A percentile compares a stretch with the other conserved stretches of the same genome.
phyloP scores from a whole-genome alignment of 2,797 vertebrate species.

The Sparus aurata region DNA sequence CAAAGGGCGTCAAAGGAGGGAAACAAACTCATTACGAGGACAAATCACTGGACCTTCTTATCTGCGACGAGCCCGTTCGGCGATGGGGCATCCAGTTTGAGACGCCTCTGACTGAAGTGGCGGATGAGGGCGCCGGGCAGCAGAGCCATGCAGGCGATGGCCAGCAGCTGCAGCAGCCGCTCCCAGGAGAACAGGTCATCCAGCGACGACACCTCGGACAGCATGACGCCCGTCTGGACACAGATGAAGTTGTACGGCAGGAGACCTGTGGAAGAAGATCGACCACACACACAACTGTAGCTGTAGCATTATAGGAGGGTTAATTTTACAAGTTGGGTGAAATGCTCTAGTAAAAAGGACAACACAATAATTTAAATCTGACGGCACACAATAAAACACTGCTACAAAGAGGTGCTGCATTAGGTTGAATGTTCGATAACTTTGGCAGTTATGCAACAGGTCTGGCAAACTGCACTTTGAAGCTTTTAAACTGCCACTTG shows the following conservation, averaged over 20 bases:
- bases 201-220: constrained; percentile 93
- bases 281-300: not conserved
- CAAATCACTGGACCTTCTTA: constrained; percentile 87
- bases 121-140: constrained; percentile 93
- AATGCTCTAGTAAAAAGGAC: too few relatives aligned
- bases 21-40: not conserved
- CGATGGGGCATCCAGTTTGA: constrained; percentile 78
- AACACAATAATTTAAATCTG: too few relatives aligned
- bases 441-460: not conserved
- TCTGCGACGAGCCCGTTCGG: constrained; percentile 67
- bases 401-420: not conserved
- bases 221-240: constrained; percentile 95
- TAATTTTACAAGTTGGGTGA: not conserved
- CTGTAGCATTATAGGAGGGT: not conserved
- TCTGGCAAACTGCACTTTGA: not conserved
- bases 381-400: not conserved
- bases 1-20: constrained; percentile 15
- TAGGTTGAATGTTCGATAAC: not conserved
- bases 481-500: not conserved
- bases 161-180: constrained; percentile 90
- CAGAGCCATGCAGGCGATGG: constrained; percentile 90
- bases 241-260: constrained; percentile 98
- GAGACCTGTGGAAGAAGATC: constrained; percentile 84
- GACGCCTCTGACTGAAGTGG: constrained; percentile 85
- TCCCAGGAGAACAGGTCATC: constrained; percentile 95